These are phyloP conservation scores for Branchellion lobata DNA, from an alignment of 2,888 invertebrate genomes.

Conservation along the genomic window DNA sequence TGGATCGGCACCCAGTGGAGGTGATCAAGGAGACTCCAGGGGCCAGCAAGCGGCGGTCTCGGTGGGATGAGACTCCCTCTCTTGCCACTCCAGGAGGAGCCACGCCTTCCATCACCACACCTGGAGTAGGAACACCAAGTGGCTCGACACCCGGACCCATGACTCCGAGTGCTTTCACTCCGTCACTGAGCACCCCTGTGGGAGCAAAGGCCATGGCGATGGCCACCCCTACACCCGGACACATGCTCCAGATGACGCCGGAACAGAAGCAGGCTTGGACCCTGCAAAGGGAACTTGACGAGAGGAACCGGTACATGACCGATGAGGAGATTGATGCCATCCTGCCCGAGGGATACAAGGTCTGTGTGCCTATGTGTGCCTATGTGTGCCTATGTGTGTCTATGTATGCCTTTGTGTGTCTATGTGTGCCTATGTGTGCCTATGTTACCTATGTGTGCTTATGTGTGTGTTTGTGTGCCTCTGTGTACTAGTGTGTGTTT, in stretches of 20 bases:
- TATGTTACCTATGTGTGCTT: no score
- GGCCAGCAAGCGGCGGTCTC: slow-evolving; percentile 87
- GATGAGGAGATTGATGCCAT: slow-evolving; percentile 96
- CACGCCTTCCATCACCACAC: slow-evolving; percentile 55
- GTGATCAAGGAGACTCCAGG: slow-evolving; percentile 83
- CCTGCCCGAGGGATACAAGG: slow-evolving; percentile 97
- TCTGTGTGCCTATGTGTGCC: no score
- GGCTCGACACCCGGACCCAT: slow-evolving; percentile 54
- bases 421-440: no score
- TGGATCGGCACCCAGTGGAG: slow-evolving; percentile 71
- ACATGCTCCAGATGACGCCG: slow-evolving; percentile 95
- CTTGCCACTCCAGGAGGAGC: slow-evolving; percentile 63
- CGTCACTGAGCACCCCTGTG: slow-evolving; percentile 63
- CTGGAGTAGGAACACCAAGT: slow-evolving; percentile 51
- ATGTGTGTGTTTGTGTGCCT: no score
- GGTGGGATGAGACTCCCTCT: slow-evolving; percentile 98
- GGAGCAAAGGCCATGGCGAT: slow-evolving; percentile 91
- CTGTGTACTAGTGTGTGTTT: no score
- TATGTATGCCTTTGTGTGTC: no score
- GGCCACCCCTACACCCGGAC: slow-evolving; percentile 93
- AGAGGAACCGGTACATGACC: slow-evolving; percentile 89
- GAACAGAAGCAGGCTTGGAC: slow-evolving; percentile 96
- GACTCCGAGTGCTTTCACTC: slow-evolving; percentile 61
- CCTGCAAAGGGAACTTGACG: slow-evolving; percentile 98
- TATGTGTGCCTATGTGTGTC: no score